Conservation (phyloP, 2,113 vertebrate species). For the Girardinichthys multiradiatus region DNA sequence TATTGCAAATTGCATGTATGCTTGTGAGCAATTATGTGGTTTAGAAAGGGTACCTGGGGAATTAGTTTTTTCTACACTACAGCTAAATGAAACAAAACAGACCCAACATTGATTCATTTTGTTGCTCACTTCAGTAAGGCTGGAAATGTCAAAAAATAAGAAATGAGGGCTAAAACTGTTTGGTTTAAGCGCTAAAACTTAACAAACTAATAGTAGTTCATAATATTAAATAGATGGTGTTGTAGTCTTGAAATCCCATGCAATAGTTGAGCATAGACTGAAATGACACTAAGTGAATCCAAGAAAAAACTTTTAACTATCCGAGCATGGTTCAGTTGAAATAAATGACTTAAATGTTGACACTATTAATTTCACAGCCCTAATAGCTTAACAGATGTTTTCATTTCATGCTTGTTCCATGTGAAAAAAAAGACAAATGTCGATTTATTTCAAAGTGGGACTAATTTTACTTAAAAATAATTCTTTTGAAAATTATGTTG, state of each 20-base stretch:
- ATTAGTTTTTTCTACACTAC: too few species aligned
- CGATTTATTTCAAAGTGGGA: conserved; percentile 46
- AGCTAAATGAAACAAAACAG: too few species aligned
- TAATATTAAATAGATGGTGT: not conserved
- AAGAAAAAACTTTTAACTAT: conserved; percentile 29
- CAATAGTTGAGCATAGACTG: not conserved
- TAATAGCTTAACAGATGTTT: conserved; percentile 45
- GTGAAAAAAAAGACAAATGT: conserved; percentile 51
- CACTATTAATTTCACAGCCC: not conserved
- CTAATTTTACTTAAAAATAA: conserved; percentile 62
- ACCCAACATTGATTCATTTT: too few species aligned
- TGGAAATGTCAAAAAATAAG: not conserved
- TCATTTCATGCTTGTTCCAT: conserved; percentile 62
- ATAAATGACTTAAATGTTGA: conserved; percentile 52
- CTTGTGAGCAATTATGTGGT: too few species aligned
- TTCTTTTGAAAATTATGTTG: too few species aligned
- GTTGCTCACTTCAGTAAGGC: not conserved
- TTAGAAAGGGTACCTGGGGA: too few species aligned
- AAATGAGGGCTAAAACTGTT: not conserved
- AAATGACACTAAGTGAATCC: conserved; percentile 24
- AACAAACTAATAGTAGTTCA: not conserved
- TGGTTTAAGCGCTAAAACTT: conserved; percentile 4
- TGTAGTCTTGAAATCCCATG: conserved; percentile 8
- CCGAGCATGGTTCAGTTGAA: conserved; percentile 39
- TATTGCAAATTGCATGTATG: too few species aligned